Base-by-base conservation (phyloP, 1,140 invertebrate species). In the Linepithema humile region DNA sequence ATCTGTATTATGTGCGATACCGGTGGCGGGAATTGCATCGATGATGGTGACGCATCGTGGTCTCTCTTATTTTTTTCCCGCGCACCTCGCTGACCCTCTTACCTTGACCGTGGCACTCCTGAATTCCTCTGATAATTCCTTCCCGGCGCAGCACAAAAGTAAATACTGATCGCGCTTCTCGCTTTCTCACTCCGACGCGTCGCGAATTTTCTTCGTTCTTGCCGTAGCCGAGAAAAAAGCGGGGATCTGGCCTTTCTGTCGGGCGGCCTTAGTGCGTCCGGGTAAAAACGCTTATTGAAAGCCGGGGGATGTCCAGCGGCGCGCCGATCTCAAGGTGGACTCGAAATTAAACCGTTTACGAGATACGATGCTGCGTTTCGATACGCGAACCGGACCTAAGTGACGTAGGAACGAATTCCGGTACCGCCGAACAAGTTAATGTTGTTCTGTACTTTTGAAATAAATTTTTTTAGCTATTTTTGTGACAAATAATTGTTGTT, bases 21-120 rank as follows among this genome's bases (percentile, higher is more conserved):
- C 43, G 26, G 29, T 35, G 53, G 43, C 59, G 84, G 26, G 64
- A 80, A 59, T 86, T 53, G 55, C 55, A 75, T 45, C n/a, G 57
- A 59, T 32, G 35, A 59, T 55, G 35, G 9, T 75, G 53, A 35
- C 38, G 26, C 40, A 35, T 62, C 55, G 26, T 59, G 29, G 32
- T 35, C 23, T 40, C 17, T n/a, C 53, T 77, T 29, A 35, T 80
- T 85, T 89, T 80, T 88, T 86, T 75, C 67, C 59, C 73, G 29
- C 50, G 65, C 86, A 84, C 69, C 65, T 86, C 73, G 78, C 60
- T 83, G 78, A 89, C 72, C 84, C 62, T 80, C 55, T 89, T 88
- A 88, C 88, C 88, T 89, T 89, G 88, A 88, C 87, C 80, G 57
- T 86, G 80, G 48, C 38, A 55, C 65, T 73, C 72, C 77, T 88